Evolutionary conservation across 2,113 vertebrate species (phyloP), one percentile per base, ranked within the genome.

Genomic region (Emydocephalus ijimae): DNA sequence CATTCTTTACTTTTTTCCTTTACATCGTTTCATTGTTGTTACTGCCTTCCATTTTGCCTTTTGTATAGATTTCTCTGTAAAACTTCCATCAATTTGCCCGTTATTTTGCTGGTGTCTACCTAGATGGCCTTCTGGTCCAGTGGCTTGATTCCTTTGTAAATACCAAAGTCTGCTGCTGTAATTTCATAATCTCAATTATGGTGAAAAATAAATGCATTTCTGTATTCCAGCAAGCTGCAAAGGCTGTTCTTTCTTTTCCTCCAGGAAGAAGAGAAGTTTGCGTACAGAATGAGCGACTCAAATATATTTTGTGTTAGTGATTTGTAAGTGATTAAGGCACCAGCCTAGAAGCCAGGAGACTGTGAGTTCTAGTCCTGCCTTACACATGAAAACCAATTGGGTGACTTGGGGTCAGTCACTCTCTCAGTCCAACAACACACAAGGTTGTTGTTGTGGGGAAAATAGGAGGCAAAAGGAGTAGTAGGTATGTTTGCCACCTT

Each of bases 141-240:
- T 94, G n/a, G 56, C 96, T 94, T 95, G 93, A 48, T 95, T 93
- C 88, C 94, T 97, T 89, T 96, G 96, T 96, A 95, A 94, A 95
- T 95, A 95, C 93, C 93, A 89, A 96, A 94, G 93, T 95, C 92
- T 92, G 96, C 95, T 95, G 95, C 96, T 96, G 94, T 96, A 95
- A 92, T 96, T 96, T 96, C 95, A 81, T 93, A 93, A 95, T 95
- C 94, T 96, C 50, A 85, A 94, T 9, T n/a, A 94, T 93, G 91
- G 94, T 94, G 94, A 93, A 95, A 92, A 97, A 97, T 97, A 96
- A 96, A 97, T 94, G 93, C 74, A 43, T 94, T 96, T 95, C 93
- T 95, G 94, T 94, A 69, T 56, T 91, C 94, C 61, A 93, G 87
- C 88, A 5, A 85, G 91, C 18, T 81, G 91, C 2, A 2, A 18